These are phyloP conservation scores for Rattus rattus DNA, from an alignment of 2,113 vertebrate genomes.

Conservation along the genomic window DNA sequence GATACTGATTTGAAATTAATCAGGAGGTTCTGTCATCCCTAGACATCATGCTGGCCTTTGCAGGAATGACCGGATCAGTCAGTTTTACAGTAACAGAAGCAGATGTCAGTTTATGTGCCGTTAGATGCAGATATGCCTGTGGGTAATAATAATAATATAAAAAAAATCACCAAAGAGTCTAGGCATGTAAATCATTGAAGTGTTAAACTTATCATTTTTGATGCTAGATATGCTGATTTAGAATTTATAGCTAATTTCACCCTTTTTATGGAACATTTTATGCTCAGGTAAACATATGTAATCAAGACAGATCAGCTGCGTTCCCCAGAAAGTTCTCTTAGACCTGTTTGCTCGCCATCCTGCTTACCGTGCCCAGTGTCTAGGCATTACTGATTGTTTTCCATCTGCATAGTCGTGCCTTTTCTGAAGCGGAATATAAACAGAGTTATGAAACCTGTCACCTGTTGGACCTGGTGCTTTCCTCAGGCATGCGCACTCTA, in stretches of 20 bases:
- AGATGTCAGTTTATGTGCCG: neutral
- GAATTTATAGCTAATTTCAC: neutral
- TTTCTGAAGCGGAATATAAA: conserved; percentile 13
- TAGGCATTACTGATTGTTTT: neutral
- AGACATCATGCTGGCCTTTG: neutral
- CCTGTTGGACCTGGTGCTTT: neutral
- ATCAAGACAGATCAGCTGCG: neutral
- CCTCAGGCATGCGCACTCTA: neutral
- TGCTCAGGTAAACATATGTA: neutral
- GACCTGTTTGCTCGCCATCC: rapidly evolving
- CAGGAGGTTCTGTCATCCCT: neutral
- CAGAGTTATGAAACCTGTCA: neutral
- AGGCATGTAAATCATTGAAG: neutral
- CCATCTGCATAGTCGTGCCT: neutral
- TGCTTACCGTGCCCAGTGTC: too few species aligned
- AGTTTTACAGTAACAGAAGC: neutral
- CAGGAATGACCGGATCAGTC: neutral
- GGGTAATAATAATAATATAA: neutral
- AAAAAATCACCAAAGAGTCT: neutral
- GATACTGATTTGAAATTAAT: neutral
- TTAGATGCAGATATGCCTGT: neutral
- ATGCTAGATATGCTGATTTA: neutral
- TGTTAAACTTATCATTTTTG: neutral
- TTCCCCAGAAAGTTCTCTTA: neutral
- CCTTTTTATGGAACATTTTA: neutral